Evolutionary conservation across 92 coral and sea anemone species (phyloP).

Genomic region (Palythoa grandiflora): DNA sequence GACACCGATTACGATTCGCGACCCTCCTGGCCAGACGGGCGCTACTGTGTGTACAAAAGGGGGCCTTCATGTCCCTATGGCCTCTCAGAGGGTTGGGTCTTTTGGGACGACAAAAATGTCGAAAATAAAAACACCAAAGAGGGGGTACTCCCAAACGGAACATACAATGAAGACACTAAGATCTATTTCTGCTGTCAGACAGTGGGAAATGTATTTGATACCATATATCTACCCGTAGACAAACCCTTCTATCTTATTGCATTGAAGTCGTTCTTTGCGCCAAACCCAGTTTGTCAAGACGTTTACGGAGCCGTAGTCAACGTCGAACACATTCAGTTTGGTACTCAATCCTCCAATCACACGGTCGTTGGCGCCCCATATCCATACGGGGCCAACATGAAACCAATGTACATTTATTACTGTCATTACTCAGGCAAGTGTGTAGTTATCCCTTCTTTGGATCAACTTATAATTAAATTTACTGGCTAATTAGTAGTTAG

Average conservation of each 20-base stretch:
- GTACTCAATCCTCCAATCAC: background rate
- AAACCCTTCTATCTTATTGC: constrained; percentile 62
- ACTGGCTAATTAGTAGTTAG: no score
- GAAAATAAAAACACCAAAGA: constrained; percentile 49
- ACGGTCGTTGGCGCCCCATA: background rate
- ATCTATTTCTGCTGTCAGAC: constrained; percentile 56
- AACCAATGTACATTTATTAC: constrained; percentile 6
- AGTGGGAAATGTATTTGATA: constrained; percentile 36
- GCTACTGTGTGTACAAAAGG: constrained; percentile 60
- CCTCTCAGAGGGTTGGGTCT: constrained; percentile 49
- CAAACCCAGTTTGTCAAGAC: constrained; percentile 16
- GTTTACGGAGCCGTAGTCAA: constrained; percentile 4
- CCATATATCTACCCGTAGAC: constrained; percentile 52
- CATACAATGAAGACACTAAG: constrained; percentile 55
- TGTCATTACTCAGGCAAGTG: constrained; percentile 29
- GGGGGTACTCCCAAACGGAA: constrained; percentile 57
- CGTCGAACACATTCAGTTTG: constrained; percentile 7
- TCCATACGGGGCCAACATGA: constrained; percentile 2
- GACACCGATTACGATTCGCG: constrained; percentile 29
- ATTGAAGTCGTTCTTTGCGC: constrained; percentile 20
- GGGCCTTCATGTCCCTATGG: constrained; percentile 48
- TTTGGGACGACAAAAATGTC: constrained; percentile 54
- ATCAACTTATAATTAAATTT: no score
- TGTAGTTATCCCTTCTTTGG: no score
- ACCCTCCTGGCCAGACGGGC: constrained; percentile 56